Conservation (phyloP, 2,888 invertebrate species). For the Drosophila percnosoma region DNA sequence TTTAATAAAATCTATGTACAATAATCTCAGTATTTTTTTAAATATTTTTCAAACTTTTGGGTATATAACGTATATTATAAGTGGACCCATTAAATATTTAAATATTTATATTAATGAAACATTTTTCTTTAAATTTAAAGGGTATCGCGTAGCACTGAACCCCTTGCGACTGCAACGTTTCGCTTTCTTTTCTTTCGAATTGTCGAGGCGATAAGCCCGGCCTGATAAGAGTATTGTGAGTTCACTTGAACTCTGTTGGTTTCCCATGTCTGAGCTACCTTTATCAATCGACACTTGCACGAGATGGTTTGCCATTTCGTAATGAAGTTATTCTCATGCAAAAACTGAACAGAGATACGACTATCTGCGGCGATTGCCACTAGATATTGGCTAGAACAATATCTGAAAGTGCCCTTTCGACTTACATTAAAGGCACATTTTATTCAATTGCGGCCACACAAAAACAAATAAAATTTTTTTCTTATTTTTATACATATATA, state of each 20-base stretch:
- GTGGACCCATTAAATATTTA: neutral
- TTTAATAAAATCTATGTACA: neutral
- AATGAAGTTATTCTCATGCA: constrained; percentile 59
- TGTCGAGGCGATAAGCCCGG: constrained; percentile 13
- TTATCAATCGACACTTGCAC: neutral
- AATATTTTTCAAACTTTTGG: neutral
- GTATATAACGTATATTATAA: neutral
- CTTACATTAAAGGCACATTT: constrained; percentile 79
- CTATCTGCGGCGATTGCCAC: constrained; percentile 25
- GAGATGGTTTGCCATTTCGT: constrained; percentile 13
- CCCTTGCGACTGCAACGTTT: neutral
- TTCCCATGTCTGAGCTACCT: constrained; percentile 22
- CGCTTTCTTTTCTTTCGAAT: neutral
- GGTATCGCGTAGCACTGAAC: constrained; percentile 1
- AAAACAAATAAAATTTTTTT: constrained; percentile 81
- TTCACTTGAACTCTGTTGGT: constrained; percentile 15
- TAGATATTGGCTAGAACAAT: constrained; percentile 45
- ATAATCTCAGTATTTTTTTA: neutral
- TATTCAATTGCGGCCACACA: constrained; percentile 80
- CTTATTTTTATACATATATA: constrained; percentile 37
- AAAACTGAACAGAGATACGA: neutral
- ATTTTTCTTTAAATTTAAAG: neutral
- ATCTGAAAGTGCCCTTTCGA: constrained; percentile 52
- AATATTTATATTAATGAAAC: neutral
- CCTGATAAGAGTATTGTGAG: constrained; percentile 12